These are phyloP conservation scores for Ariopsis seemanni DNA, from an alignment of 2,113 vertebrate genomes.

Conservation along the genomic window DNA sequence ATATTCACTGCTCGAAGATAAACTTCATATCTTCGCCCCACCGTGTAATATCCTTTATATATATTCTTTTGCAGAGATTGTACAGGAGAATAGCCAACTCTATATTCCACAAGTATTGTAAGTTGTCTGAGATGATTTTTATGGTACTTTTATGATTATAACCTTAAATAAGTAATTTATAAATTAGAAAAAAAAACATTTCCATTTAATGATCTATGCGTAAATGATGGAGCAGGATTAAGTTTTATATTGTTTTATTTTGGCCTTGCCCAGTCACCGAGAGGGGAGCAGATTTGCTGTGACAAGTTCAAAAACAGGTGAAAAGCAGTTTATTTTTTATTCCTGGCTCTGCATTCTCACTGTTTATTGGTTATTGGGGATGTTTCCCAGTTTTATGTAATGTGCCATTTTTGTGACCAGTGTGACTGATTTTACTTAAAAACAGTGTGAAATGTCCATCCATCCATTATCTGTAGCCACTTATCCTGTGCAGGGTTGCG, in stretches of 20 bases:
- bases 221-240: not conserved
- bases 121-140: not conserved
- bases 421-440: not conserved
- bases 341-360: not conserved
- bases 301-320: conserved; percentile 46
- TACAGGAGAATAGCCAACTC: conserved; percentile 44
- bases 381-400: not conserved
- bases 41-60: too few species aligned
- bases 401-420: not conserved
- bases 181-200: not conserved
- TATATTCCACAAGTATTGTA: conserved; percentile 43
- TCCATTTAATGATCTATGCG: not conserved
- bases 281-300: conserved; percentile 44
- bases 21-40: too few species aligned
- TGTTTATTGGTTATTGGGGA: not conserved
- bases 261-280: conserved; percentile 20
- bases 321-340: not conserved
- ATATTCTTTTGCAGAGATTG: conserved; percentile 26
- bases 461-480: too few species aligned
- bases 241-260: conserved; percentile 3
- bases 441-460: not conserved
- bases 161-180: not conserved
- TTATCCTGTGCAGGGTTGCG: too few species aligned
- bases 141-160: not conserved
- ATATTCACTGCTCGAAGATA: too few species aligned